Evolutionary conservation across 2,113 vertebrate genomes (phyloP), one percentile per base, ranked within the genome.

Genomic region (Mirounga angustirostris): DNA sequence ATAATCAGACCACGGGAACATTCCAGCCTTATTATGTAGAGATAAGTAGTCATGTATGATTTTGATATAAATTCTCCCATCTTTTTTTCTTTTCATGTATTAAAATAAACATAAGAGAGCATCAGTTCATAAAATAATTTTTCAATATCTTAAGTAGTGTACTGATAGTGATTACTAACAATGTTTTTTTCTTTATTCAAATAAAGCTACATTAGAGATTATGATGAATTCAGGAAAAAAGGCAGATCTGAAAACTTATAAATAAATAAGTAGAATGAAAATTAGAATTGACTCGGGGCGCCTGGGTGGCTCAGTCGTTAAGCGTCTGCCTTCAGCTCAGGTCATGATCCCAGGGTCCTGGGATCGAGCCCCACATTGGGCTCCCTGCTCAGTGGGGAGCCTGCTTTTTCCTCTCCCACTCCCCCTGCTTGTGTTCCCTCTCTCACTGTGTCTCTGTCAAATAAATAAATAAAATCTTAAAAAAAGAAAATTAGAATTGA

Each of bases 51-150:
- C 56, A 67, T 40, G 56, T 89, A 52, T 71, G 81, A 73, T 19
- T 97, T 93, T 76, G 50, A 84, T 97, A 88, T 56, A 94, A 95
- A 95, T n/a, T 89, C 65, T 40, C 28, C n/a, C 63, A 36, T 94
- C 58, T 24, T 69, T 95, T 89, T 80, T 54, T 15, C 16, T 76
- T 86, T 67, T 6, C 8, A 40, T 54, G 36, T 54, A 33, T 54
- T 63, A 69, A 86, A 93, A 83, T 52, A 63, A 78, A 65, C 56
- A 33, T 43, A 93, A 94, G 50, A 90, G 79, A 83, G 22, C 11
- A 40, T 2, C 89, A 73, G n/a, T 30, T 95, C 96, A 88, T 71
- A 96, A 98, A 98, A 91, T 95, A 94, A 94, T 96, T 84, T 96
- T 98, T 98, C 67, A 95, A 36, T 63, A 95, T 89, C 9, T 56